Evolutionary conservation across 2,888 invertebrate species (phyloP).

Genomic region (Allolobophora icterica): DNA sequence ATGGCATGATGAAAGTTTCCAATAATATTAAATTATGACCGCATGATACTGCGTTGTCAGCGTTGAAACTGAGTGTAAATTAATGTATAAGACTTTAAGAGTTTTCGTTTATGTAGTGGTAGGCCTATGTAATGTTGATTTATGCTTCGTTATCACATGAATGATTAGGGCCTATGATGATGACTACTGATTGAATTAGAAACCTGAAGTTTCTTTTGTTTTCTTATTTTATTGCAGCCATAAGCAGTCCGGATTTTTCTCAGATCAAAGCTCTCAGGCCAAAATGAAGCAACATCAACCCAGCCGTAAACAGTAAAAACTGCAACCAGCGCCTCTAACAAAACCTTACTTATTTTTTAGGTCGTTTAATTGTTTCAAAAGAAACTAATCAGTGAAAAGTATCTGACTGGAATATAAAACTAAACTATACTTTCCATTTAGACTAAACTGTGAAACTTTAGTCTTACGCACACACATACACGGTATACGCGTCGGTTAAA

Average conservation of each 20-base stretch:
- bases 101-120: too few species aligned
- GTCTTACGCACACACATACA: not conserved
- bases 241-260: conserved; percentile 14
- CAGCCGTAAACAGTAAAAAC: not conserved
- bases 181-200: too few species aligned
- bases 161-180: too few species aligned
- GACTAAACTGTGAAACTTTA: not conserved
- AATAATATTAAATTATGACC: too few species aligned
- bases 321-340: not conserved
- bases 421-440: too few species aligned
- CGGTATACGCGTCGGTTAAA: not conserved
- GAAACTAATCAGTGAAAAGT: not conserved
- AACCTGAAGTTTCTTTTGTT: not conserved
- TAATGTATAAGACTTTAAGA: too few species aligned
- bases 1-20: too few species aligned
- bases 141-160: too few species aligned
- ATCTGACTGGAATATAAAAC: too few species aligned
- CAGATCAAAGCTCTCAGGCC: conserved; percentile 6
- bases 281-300: not conserved
- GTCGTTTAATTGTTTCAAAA: not conserved
- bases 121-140: too few species aligned
- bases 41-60: too few species aligned
- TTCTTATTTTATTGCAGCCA: not conserved
- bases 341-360: not conserved
- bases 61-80: too few species aligned